A percentile compares a stretch with the other conserved stretches of the same genome.
phyloP scores from a whole-genome alignment of 2,888 invertebrate genomes.

The Cryptus viduatorius region DNA sequence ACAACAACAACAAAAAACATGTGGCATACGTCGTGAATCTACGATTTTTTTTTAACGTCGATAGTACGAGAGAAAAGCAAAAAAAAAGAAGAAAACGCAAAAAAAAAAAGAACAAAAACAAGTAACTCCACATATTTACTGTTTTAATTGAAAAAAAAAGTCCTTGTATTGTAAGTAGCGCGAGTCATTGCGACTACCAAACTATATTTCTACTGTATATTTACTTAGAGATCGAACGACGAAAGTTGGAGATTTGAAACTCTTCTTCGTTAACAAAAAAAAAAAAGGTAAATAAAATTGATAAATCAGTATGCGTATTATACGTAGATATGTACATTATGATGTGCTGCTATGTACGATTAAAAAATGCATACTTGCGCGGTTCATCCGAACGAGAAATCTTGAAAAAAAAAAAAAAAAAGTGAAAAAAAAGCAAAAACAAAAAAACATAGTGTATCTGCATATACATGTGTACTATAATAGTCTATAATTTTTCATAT shows the following conservation, averaged over 20 bases:
- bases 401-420: slow-evolving; percentile 50
- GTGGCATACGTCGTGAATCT: background rate
- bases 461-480: slow-evolving; percentile 85
- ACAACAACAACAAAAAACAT: slow-evolving; percentile 20
- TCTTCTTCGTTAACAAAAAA: slow-evolving; percentile 87
- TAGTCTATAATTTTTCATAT: slow-evolving; percentile 95
- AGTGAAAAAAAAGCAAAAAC: slow-evolving; percentile 57
- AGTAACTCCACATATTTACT: slow-evolving; percentile 51
- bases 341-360: slow-evolving; percentile 50
- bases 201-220: slow-evolving; percentile 74
- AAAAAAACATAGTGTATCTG: slow-evolving; percentile 62
- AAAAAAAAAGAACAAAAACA: slow-evolving; percentile 26
- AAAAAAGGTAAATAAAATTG: slow-evolving; percentile 50
- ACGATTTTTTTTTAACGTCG: background rate
- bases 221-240: slow-evolving; percentile 86
- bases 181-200: slow-evolving; percentile 70
- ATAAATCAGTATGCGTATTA: slow-evolving; percentile 36
- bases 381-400: slow-evolving; percentile 33
- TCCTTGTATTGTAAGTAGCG: slow-evolving; percentile 71
- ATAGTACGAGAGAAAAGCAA: slow-evolving; percentile 24
- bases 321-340: slow-evolving; percentile 58
- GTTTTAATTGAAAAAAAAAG: slow-evolving; percentile 47
- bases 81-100: slow-evolving; percentile 28
- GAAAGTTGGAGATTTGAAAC: slow-evolving; percentile 84
- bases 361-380: slow-evolving; percentile 8